Evolutionary conservation across 2,797 vertebrate genomes (phyloP).

Genomic region (Synaphobranchus kaupii): DNA sequence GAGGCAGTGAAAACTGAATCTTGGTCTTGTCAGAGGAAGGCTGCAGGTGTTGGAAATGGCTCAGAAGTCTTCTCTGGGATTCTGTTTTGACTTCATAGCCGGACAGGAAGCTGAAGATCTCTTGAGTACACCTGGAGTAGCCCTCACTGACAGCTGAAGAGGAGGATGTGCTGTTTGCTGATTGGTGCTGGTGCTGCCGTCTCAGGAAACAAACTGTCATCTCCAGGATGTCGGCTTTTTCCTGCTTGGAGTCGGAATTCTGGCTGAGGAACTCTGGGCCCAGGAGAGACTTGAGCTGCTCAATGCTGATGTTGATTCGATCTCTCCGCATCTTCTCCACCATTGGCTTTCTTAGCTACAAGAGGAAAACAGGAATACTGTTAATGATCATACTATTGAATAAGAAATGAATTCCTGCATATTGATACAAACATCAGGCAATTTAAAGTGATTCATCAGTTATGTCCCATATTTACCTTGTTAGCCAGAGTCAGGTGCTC

Average conservation of each 20-base stretch:
- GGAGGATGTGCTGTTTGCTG: constrained; percentile 49
- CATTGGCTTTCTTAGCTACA: constrained; percentile 81
- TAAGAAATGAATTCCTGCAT: background rate
- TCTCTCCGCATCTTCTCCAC: constrained; percentile 84
- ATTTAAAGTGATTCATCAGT: background rate
- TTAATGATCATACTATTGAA: background rate
- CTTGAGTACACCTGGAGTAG: constrained; percentile 79
- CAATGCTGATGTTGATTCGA: constrained; percentile 76
- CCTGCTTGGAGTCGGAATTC: constrained; percentile 80
- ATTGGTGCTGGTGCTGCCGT: constrained; percentile 65
- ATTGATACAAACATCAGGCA: background rate
- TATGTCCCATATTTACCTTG: constrained; percentile 67
- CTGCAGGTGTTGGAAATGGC: constrained; percentile 75
- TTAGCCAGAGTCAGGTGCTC: constrained; percentile 67
- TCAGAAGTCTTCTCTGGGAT: constrained; percentile 71
- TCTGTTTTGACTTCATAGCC: constrained; percentile 70
- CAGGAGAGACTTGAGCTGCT: constrained; percentile 72
- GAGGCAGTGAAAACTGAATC: constrained; percentile 42
- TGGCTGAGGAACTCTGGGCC: constrained; percentile 76
- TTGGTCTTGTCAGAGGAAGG: constrained; percentile 45
- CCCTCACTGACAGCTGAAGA: constrained; percentile 67
- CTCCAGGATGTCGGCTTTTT: constrained; percentile 81
- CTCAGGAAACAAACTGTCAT: constrained; percentile 78
- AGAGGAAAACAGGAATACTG: constrained; percentile 53
- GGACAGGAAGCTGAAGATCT: constrained; percentile 78